Evolutionary conservation across 1,140 invertebrate species (phyloP).

Genomic region (Calephelis nemesis): DNA sequence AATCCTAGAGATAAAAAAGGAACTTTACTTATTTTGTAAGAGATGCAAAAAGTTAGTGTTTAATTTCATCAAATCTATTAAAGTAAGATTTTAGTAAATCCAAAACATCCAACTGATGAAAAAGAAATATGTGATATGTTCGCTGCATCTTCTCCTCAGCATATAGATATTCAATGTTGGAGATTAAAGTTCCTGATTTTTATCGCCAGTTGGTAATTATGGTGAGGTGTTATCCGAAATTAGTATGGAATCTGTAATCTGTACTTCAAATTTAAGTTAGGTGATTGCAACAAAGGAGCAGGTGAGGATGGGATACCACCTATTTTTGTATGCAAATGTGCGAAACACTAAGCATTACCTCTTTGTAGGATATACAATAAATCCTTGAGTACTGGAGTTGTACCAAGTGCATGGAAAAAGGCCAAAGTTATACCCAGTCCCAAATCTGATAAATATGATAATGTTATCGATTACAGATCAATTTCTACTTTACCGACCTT

Average conservation of each 20-base stretch:
- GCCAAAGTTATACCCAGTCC: constrained; percentile 27
- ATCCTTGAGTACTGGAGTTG: constrained; percentile 21
- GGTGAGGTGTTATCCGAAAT: no score
- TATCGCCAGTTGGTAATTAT: no score
- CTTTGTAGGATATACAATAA: no score
- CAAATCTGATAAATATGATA: constrained; percentile 24
- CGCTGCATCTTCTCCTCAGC: constrained; percentile 29
- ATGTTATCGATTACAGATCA: constrained; percentile 24
- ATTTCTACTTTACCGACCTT: constrained; percentile 29
- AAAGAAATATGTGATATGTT: constrained; percentile 34
- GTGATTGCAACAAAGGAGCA: no score
- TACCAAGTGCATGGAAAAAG: constrained; percentile 25
- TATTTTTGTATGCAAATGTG: no score
- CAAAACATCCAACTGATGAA: constrained; percentile 27
- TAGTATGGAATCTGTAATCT: no score
- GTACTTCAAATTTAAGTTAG: no score
- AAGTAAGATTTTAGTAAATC: constrained; percentile 25
- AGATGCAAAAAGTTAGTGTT: constrained; percentile 27
- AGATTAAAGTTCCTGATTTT: no score
- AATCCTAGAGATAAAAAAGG: constrained; percentile 31
- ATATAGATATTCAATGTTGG: no score
- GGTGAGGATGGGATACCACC: no score
- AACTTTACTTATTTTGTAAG: constrained; percentile 22
- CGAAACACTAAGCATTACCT: no score
- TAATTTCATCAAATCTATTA: constrained; percentile 24